Evolutionary conservation across 2,797 vertebrate species (phyloP), one percentile per base, ranked within the genome.

Genomic region (Enteromius treurensis): DNA sequence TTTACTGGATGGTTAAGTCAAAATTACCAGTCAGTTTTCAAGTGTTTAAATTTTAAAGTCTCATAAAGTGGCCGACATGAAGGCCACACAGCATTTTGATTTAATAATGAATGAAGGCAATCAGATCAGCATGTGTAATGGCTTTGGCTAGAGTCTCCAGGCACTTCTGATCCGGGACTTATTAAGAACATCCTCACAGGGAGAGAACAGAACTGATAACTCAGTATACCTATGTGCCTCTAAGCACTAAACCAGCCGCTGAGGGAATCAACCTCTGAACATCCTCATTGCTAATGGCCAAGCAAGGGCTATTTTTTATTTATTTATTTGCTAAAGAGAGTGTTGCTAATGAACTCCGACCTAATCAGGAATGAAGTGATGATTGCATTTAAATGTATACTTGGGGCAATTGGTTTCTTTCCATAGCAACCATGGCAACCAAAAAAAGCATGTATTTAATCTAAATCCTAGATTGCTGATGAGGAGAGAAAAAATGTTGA

Each of bases 11-110:
- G 80, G 83, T 89, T 85, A 64, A 80, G 85, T 85, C 86, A 82
- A 91, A 92, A 94, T 92, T 91, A 91, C 81, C 88, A 81, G 86
- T 89, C 88, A 91, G 91, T 93, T 93, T 93, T 88, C 81, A 90
- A 92, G 91, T 94, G 90, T 92, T 93, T 93, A 93, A 93, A 94
- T 89, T 93, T 94, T 94, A 94, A 95, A 94, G 90, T 91, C 90
- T 88, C 85, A 92, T 94, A 93, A 95, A 94, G 90, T 93, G 90
- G 88, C 90, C 89, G 83, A 93, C 93, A 95, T 91, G 89, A 90
- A 91, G 90, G 89, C 80, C 26, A 86, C 34, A 86, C 90, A 89
- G 91, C 89, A 86, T 92, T 90, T 82, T 85, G 69, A 81, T 88
- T 94, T 90, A 95, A 95, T 95, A 95, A 94, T 95, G 85, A 88